Evolutionary conservation across 2,888 invertebrate species (phyloP).

Genomic region (Ormyrus labotus): DNA sequence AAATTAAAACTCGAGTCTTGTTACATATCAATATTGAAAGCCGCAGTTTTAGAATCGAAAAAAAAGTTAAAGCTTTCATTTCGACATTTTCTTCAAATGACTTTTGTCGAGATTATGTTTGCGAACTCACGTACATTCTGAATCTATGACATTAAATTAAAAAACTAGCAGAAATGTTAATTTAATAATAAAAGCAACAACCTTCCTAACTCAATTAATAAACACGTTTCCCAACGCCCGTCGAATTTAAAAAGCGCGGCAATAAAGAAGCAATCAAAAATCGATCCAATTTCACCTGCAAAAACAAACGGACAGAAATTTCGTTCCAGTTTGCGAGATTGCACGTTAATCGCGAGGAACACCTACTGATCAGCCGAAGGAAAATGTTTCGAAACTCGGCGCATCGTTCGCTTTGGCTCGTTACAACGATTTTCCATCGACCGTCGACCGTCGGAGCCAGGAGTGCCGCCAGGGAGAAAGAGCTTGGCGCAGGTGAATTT

Average conservation of each 20-base stretch:
- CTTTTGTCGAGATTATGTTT: neutral
- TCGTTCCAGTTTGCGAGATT: conserved; percentile 30
- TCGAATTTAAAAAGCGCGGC: too few species aligned
- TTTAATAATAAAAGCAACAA: too few species aligned
- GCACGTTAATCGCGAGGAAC: conserved; percentile 4
- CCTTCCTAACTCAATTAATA: too few species aligned
- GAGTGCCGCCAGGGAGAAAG: neutral
- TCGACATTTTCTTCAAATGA: neutral
- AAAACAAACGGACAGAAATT: neutral
- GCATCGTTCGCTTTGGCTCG: neutral
- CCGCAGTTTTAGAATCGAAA: conserved; percentile 7
- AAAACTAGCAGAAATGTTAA: too few species aligned
- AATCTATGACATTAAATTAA: too few species aligned
- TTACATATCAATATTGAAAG: conserved; percentile 36
- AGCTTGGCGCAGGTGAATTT: conserved; percentile 62
- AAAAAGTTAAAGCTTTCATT: conserved; percentile 18
- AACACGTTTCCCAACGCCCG: too few species aligned
- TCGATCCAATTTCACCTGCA: conserved; percentile 13
- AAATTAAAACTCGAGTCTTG: conserved; percentile 12
- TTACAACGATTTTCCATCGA: conserved; percentile 19
- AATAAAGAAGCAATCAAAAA: neutral
- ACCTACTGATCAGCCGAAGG: neutral
- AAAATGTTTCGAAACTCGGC: conserved; percentile 22
- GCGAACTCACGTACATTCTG: too few species aligned
- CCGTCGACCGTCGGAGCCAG: neutral